Evolutionary conservation across 2,888 invertebrate species (phyloP).

Genomic region (Pilophorus perplexus): DNA sequence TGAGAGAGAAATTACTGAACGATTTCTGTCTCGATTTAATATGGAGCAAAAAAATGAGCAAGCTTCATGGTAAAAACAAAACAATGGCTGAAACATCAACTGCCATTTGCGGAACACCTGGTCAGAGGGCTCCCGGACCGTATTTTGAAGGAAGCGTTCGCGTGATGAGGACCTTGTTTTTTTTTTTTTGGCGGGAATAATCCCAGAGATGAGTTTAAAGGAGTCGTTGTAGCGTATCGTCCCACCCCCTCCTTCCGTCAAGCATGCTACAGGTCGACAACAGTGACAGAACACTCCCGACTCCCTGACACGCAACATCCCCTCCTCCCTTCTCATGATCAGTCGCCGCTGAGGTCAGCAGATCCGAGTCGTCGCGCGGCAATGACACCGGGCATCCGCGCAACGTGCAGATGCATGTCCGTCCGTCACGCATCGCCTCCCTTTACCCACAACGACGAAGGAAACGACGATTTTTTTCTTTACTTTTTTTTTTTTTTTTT

Average conservation of each 20-base stretch:
- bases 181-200: slow-evolving; percentile 38
- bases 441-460: slow-evolving; percentile 4
- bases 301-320: background rate
- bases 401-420: slow-evolving; percentile 22
- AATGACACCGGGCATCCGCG: slow-evolving; percentile 30
- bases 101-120: too few relatives aligned
- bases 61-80: too few relatives aligned
- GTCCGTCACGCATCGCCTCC: slow-evolving; percentile 17
- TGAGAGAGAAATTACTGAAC: too few relatives aligned
- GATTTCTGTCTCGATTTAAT: too few relatives aligned
- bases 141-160: too few relatives aligned
- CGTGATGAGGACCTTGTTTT: too few relatives aligned
- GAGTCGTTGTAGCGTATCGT: slow-evolving; percentile 19
- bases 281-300: background rate
- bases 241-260: background rate
- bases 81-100: too few relatives aligned
- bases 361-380: slow-evolving; percentile 7
- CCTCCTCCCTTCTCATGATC: background rate
- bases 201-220: slow-evolving; percentile 34
- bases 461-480: background rate
- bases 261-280: background rate
- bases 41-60: too few relatives aligned
- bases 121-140: too few relatives aligned
- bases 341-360: slow-evolving; percentile 36
- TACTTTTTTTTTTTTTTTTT: too few relatives aligned